Percentiles rank a stretch among this genome's conserved stretches.
These are phyloP conservation scores for Odontesthes bonariensis DNA, from an alignment of 2,113 vertebrate genomes.

Conservation along the genomic window DNA sequence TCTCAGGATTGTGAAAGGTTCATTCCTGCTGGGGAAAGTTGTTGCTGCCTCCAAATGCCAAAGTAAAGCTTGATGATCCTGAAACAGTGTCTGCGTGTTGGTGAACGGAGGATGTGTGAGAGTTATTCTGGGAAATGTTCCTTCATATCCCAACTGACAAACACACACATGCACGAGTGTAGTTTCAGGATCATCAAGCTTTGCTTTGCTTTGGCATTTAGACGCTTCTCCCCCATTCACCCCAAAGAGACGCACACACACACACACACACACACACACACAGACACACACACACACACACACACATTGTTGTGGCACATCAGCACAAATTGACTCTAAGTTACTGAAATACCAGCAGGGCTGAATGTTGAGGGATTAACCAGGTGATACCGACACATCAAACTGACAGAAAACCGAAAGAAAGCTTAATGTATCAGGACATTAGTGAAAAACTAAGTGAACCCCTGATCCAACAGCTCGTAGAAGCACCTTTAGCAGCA, in stretches of 20 bases:
- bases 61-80: slow-evolving; percentile 28
- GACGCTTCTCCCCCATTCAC: background rate
- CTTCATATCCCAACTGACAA: slow-evolving; percentile 17
- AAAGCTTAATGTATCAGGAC: too few relatives aligned
- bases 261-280: too few relatives aligned
- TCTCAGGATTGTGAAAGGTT: background rate
- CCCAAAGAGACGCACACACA: too few relatives aligned
- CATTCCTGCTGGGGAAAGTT: background rate
- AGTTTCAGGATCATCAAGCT: slow-evolving; percentile 32
- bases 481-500: too few relatives aligned
- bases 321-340: too few relatives aligned
- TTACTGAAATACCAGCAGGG: background rate
- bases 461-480: too few relatives aligned
- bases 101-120: background rate
- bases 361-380: background rate
- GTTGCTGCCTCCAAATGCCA: slow-evolving; percentile 31
- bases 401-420: too few relatives aligned
- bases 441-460: too few relatives aligned
- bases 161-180: background rate
- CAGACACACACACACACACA: too few relatives aligned
- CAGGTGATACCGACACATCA: background rate
- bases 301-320: too few relatives aligned
- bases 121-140: too few relatives aligned
- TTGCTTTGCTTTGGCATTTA: slow-evolving; percentile 14
- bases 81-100: slow-evolving; percentile 17